Evolutionary conservation across 2,113 vertebrate genomes (phyloP), one percentile per base, ranked within the genome.

Genomic region (Pyrgilauda ruficollis): DNA sequence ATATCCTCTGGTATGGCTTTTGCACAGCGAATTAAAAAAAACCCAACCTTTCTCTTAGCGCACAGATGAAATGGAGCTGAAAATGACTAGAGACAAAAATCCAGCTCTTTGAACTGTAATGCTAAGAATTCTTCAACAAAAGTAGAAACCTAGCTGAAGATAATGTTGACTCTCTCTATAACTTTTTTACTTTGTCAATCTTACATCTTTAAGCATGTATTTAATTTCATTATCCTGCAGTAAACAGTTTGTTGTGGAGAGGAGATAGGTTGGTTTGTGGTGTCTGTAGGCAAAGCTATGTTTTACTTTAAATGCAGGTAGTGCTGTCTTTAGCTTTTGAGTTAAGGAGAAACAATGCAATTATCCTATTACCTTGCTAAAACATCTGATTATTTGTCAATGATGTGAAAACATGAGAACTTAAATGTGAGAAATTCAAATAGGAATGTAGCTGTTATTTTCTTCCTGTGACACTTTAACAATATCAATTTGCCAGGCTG

Each of bases 21-120:
- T 35, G 41, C 26, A 73, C 66, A 52, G 47, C 0, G 7, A 81
- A 63, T 39, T 24, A 24, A 37, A 37, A 59, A n/a, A 33, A 15
- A 78, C 21, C 13, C n/a, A n/a, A n/a, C 50, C 62, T 33, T 70
- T 69, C 33, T 63, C 41, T 73, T 35, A 63, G 43, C n/a, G 44
- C 61, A 49, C 44, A 30, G 84, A 64, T 46, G 73, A 94, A 95
- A 96, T 73, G 81, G 66, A 87, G 87, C 89, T 95, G 89, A 92
- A 96, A 96, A 95, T 95, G 72, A 72, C 52, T 64, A 66, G 73
- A 89, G 84, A 87, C 82, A 87, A 93, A 91, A 92, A 59, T 76
- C 64, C 69, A 61, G 41, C 44, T 81, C 87, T 81, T 87, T 64
- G 70, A 92, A 91, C 66, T 61, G 27, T 78, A 61, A 67, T 30